These are phyloP conservation scores for Nephrotoma appendiculata DNA, from an alignment of 2,888 invertebrate genomes.

Conservation along the genomic window DNA sequence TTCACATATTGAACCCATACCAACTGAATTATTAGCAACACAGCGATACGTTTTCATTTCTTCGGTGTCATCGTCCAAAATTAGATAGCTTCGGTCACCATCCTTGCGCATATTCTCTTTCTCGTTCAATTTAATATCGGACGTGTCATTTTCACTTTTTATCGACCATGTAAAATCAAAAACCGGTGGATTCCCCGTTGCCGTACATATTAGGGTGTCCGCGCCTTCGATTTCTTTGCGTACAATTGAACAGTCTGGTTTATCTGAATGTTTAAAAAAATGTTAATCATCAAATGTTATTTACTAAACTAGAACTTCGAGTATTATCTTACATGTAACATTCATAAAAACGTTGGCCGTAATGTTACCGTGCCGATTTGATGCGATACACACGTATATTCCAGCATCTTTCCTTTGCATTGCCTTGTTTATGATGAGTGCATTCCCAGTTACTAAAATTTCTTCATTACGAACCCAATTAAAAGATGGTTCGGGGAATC, in stretches of 20 bases:
- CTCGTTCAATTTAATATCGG: slow-evolving; percentile 33
- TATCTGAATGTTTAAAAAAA: slow-evolving; percentile 39
- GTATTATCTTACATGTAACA: slow-evolving; percentile 64
- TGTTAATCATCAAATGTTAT: neutral
- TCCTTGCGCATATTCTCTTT: slow-evolving; percentile 33
- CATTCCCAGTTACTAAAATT: slow-evolving; percentile 35
- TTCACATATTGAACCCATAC: slow-evolving; percentile 47
- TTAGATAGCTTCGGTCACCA: slow-evolving; percentile 38
- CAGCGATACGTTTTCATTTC: slow-evolving; percentile 68
- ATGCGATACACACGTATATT: slow-evolving; percentile 62
- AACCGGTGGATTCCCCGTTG: slow-evolving; percentile 65
- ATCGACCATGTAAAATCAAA: slow-evolving; percentile 67
- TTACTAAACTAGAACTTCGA: neutral
- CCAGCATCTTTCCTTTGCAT: slow-evolving; percentile 59
- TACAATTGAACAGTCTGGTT: slow-evolving; percentile 71
- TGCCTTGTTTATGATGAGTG: slow-evolving; percentile 47
- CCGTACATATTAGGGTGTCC: slow-evolving; percentile 66
- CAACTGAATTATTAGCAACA: slow-evolving; percentile 71
- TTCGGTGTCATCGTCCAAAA: slow-evolving; percentile 43
- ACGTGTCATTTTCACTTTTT: slow-evolving; percentile 69
- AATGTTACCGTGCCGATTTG: slow-evolving; percentile 63
- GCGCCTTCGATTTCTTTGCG: slow-evolving; percentile 56
- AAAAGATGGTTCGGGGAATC: slow-evolving; percentile 32
- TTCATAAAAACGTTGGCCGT: slow-evolving; percentile 55
- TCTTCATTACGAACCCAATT: slow-evolving; percentile 31